Base-by-base conservation (phyloP, 2,113 vertebrate species). In the Oncorhynchus kisutch region DNA sequence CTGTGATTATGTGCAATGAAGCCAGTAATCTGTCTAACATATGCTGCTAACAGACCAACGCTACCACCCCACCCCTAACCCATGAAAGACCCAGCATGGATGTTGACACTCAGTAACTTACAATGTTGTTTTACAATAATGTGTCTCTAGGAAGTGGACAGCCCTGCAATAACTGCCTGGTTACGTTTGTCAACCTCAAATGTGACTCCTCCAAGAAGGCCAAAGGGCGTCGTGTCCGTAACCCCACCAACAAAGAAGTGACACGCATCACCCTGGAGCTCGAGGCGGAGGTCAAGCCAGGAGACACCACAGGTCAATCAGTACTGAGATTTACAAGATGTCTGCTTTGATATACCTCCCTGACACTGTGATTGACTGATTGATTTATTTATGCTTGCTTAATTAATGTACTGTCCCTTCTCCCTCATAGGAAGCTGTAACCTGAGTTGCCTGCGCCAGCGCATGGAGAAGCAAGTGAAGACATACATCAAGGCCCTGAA, bases 121-220 rank as follows among this genome's bases (percentile, higher is more conserved):
- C 39, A 7, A 54, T 54, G 51, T 54, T 54, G 39, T 45, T 45
- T 45, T 45, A 11, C 39, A 45, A 45, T 45, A 45, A 45, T 54
- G 16, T 54, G 13, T 18, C 16, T 14, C 51, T 54, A 94, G 93
- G 91, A 48, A 92, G 94, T 25, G 92, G 91, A 16, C 91, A 93
- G 31, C 93, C 96, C 18, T 98, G 97, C 93, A 96, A 92, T 59
- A 97, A 97, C 92, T 99, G 98, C 91, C 93, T 97, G 77, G 95
- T 99, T 51, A 95, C 97, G 60, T 99, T 98, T 16, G 95, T 99
- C 76, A 97, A 99, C 91, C 95, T 99, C 72, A 99, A 97, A 85
- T 99, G 98, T 0, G 96, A 98, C 89, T 99, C 97, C 0, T 96
- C 96, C 72, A 96, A 96, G 92, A 99, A 97, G 86, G 83, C 92